Evolutionary conservation across 1,140 invertebrate species (phyloP).

Genomic region (Diachasma alloeum): DNA sequence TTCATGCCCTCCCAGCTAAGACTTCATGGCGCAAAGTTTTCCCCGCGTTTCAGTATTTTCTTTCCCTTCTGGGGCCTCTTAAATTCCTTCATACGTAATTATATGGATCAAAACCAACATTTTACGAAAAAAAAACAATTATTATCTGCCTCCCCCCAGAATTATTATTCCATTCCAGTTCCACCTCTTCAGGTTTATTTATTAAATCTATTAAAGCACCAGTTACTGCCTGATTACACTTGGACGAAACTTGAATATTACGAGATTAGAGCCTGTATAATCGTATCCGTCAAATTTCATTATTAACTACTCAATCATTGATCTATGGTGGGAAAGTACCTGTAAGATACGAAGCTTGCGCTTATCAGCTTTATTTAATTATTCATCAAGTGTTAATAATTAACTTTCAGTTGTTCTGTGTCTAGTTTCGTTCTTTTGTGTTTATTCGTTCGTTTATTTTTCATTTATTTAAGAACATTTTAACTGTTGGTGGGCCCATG

Average conservation of each 20-base stretch:
- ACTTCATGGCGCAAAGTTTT: too few species aligned
- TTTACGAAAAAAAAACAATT: neutral
- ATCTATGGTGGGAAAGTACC: neutral
- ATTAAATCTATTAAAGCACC: neutral
- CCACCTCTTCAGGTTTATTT: neutral
- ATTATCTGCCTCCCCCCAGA: neutral
- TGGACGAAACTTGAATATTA: neutral
- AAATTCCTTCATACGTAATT: too few species aligned
- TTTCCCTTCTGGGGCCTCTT: too few species aligned
- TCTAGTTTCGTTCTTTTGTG: neutral
- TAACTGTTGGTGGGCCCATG: too few species aligned
- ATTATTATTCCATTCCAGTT: neutral
- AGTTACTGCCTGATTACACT: neutral
- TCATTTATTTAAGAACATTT: neutral
- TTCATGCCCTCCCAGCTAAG: too few species aligned
- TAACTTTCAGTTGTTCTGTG: neutral
- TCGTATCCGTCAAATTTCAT: constrained; percentile 41
- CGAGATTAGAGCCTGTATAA: constrained; percentile 37
- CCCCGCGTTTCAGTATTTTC: too few species aligned
- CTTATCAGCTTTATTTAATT: constrained; percentile 23
- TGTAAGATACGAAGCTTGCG: constrained; percentile 17
- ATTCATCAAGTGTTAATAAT: constrained; percentile 9
- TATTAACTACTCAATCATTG: neutral
- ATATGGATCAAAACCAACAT: too few species aligned
- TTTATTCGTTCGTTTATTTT: neutral